Percentiles rank a stretch among this genome's conserved stretches.
phyloP scores from a whole-genome alignment of 2,888 invertebrate species.

The Podotricha telesiphe region DNA sequence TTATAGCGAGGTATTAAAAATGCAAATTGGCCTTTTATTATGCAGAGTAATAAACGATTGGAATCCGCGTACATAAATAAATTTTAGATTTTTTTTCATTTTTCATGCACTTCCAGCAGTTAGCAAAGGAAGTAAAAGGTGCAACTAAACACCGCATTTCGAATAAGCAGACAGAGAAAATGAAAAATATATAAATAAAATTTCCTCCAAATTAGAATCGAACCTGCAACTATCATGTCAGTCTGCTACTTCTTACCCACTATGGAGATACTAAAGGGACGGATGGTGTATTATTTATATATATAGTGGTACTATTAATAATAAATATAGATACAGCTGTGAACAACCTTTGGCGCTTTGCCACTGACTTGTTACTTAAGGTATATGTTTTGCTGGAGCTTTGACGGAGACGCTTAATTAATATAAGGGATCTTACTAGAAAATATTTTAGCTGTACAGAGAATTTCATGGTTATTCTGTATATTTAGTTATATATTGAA shows the following conservation, averaged over 20 bases:
- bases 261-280: not conserved
- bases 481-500: too few species aligned
- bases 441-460: constrained; percentile 14
- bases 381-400: constrained; percentile 31
- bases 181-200: not conserved
- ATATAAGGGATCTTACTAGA: constrained; percentile 22
- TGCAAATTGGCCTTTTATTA: constrained; percentile 31
- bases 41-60: constrained; percentile 30
- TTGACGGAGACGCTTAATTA: constrained; percentile 30
- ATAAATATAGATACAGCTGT: constrained; percentile 36
- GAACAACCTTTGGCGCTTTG: constrained; percentile 43
- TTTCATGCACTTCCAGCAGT: not conserved
- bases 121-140: too few species aligned
- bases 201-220: not conserved
- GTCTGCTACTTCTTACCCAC: not conserved
- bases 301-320: constrained; percentile 20
- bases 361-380: constrained; percentile 44
- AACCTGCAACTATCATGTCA: not conserved
- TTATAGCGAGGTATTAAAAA: constrained; percentile 26
- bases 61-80: constrained; percentile 21
- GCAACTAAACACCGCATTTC: too few species aligned
- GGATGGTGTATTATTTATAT: constrained; percentile 10
- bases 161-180: too few species aligned
- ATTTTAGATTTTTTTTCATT: not conserved
- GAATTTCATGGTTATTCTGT: constrained; percentile 1